Evolutionary conservation across 2,797 vertebrate species (phyloP).

Genomic region (Silurus lanzhouensis): DNA sequence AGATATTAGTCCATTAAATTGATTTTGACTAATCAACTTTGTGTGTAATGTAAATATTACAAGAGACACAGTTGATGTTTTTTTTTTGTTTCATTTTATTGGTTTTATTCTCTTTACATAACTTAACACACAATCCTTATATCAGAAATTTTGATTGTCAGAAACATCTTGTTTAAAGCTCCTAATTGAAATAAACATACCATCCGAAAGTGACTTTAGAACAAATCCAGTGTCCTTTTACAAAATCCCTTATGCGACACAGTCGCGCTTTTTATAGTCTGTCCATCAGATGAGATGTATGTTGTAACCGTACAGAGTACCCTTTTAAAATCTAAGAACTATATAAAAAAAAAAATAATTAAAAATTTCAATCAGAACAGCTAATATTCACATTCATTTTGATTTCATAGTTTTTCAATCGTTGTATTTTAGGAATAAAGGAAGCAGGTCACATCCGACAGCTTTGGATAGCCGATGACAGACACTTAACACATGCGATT

Average conservation of each 20-base stretch:
- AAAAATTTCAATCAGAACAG: neutral
- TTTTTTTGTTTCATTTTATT: conserved; percentile 33
- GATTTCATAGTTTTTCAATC: neutral
- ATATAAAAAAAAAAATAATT: neutral
- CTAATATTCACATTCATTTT: neutral
- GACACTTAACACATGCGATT: neutral
- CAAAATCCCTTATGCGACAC: neutral
- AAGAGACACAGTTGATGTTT: neutral
- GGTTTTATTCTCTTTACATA: conserved; percentile 38
- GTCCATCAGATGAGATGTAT: neutral
- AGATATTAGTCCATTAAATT: neutral
- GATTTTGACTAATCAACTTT: neutral
- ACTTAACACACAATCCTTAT: conserved; percentile 41
- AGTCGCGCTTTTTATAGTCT: neutral
- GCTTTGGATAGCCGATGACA: neutral
- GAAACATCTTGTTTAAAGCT: conserved; percentile 47
- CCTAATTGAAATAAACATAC: conserved; percentile 37
- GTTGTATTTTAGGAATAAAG: neutral
- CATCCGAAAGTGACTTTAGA: conserved; percentile 9
- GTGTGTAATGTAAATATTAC: neutral
- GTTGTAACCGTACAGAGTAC: neutral
- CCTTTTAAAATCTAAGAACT: neutral
- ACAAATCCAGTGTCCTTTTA: neutral
- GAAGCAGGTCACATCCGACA: neutral
- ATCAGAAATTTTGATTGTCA: conserved; percentile 52